Percentiles rank a stretch among this genome's conserved stretches.
Evolutionary conservation across 2,797 vertebrate genomes (phyloP).

Genomic region (Parauchenoglanis punctatus): DNA sequence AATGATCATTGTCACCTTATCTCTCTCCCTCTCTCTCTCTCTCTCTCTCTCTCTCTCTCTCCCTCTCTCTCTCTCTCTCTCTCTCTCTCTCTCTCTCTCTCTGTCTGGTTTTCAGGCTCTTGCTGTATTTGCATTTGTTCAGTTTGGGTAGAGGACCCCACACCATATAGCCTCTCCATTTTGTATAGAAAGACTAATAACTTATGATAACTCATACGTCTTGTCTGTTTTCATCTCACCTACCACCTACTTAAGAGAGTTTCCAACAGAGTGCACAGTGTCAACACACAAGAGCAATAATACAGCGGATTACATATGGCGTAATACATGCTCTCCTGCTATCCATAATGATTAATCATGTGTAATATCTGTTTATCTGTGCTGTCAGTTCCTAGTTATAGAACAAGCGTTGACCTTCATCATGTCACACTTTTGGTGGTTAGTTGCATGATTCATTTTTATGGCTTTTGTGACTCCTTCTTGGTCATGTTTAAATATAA

Average conservation of each 20-base stretch:
- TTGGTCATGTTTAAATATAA: neutral
- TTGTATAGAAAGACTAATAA: constrained; percentile 26
- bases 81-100: neutral
- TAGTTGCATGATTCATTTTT: neutral
- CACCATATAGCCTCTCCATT: neutral
- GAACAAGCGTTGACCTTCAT: neutral
- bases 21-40: neutral
- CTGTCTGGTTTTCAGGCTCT: neutral
- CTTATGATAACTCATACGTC: constrained; percentile 29
- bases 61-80: neutral
- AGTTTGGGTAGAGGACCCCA: neutral
- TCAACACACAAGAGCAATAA: constrained; percentile 41
- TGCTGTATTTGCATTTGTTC: neutral
- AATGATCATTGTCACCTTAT: neutral
- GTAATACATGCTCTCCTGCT: constrained; percentile 30
- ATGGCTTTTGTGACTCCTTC: neutral
- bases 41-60: no score
- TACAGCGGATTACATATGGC: constrained; percentile 34
- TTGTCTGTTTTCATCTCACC: constrained; percentile 49
- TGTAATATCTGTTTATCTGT: neutral
- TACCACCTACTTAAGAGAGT: constrained; percentile 51
- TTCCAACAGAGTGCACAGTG: constrained; percentile 32
- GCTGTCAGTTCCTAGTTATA: constrained; percentile 2
- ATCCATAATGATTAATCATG: neutral
- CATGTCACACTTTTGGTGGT: neutral